phyloP scores from a whole-genome alignment of 1,140 invertebrate species.

The Atta colombica region DNA sequence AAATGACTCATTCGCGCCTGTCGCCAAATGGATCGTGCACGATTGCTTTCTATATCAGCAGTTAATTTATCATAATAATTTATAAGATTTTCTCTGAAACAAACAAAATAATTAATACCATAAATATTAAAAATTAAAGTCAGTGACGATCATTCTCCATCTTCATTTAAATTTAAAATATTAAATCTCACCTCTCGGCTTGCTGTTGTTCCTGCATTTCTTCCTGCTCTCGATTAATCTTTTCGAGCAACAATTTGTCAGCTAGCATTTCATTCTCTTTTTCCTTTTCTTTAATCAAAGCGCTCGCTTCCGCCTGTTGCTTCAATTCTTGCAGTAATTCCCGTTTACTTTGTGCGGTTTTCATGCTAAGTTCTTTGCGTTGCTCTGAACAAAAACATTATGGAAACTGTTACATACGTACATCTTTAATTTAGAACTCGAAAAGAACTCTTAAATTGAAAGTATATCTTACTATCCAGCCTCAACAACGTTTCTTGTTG shows the following conservation, averaged over 20 bases:
- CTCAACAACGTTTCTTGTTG: constrained; percentile 79
- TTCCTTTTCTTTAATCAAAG: constrained; percentile 84
- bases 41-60: constrained; percentile 87
- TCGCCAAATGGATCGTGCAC: constrained; percentile 88
- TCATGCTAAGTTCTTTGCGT: constrained; percentile 74
- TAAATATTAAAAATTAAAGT: constrained; percentile 12
- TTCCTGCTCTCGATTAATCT: constrained; percentile 78
- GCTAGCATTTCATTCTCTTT: constrained; percentile 84
- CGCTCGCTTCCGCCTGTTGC: constrained; percentile 85
- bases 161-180: constrained; percentile 1
- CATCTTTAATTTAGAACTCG: background rate
- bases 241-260: constrained; percentile 85
- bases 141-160: background rate
- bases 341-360: constrained; percentile 84
- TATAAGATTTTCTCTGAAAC: constrained; percentile 84
- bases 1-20: constrained; percentile 88
- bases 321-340: constrained; percentile 81
- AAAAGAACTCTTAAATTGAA: constrained; percentile 12
- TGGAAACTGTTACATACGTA: background rate
- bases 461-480: constrained; percentile 74
- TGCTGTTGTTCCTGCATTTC: constrained; percentile 68
- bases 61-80: constrained; percentile 88
- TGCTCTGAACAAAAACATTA: constrained; percentile 78
- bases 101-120: background rate
- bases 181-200: constrained; percentile 70